phyloP scores from a whole-genome alignment of 2,113 vertebrate species.

The Mus spicilegus region DNA sequence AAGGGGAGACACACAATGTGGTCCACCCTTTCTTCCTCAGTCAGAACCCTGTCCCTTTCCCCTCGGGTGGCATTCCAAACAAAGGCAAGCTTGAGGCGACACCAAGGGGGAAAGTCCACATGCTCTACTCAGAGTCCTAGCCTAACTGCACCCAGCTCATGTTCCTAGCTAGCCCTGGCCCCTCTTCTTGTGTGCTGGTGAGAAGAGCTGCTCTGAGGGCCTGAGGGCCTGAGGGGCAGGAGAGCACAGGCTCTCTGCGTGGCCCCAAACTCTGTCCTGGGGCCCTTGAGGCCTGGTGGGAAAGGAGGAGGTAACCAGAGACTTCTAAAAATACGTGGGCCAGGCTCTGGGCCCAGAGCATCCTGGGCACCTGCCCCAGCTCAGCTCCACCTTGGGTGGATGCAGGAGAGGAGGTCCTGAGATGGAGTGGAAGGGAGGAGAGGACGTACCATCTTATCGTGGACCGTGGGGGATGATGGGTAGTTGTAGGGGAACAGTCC shows the following conservation, averaged over 20 bases:
- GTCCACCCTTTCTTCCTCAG: not conserved
- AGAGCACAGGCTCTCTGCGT: not conserved
- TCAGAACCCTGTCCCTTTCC: not conserved
- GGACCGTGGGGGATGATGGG: constrained; percentile 93
- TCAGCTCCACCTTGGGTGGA: constrained; percentile 24
- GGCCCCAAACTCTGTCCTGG: not conserved
- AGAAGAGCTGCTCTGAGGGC: not conserved
- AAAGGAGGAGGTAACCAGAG: constrained; percentile 64
- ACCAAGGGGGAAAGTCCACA: not conserved
- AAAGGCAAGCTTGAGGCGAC: not conserved
- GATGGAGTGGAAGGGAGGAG: not conserved
- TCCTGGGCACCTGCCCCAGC: not conserved
- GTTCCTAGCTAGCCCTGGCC: not conserved
- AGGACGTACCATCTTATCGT: constrained; percentile 95
- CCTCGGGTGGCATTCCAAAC: not conserved
- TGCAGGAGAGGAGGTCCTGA: not conserved
- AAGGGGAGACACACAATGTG: not conserved
- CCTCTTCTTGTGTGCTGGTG: not conserved
- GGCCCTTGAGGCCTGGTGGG: not conserved
- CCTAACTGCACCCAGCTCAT: not conserved
- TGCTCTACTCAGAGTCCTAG: not conserved
- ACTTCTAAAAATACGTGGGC: not conserved
- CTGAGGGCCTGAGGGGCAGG: not conserved
- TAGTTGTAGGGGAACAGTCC: constrained; percentile 94
- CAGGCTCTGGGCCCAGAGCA: not conserved